Percentiles rank a stretch among this genome's conserved stretches.
Evolutionary conservation across 2,888 invertebrate genomes (phyloP).

Genomic region (Exephanes ischioxanthus): DNA sequence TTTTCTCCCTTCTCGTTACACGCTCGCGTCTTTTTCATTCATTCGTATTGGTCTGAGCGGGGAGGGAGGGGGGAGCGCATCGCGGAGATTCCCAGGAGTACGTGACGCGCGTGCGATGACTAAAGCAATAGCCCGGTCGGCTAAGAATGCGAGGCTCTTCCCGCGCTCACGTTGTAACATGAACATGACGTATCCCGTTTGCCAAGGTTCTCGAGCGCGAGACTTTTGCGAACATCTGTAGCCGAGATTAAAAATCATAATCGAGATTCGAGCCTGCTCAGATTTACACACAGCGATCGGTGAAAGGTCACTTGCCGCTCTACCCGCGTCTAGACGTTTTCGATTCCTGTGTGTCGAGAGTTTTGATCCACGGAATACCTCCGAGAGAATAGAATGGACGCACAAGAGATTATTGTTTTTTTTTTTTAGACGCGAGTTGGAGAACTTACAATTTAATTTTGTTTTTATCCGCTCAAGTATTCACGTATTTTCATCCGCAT

Average conservation of each 20-base stretch:
- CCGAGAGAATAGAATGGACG: background rate
- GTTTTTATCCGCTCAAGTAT: background rate
- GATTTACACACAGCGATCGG: constrained; percentile 2
- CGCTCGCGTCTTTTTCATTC: constrained; percentile 42
- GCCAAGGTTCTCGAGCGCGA: constrained; percentile 30
- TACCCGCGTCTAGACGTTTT: background rate
- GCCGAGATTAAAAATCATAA: constrained; percentile 20
- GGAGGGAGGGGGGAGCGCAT: constrained; percentile 16
- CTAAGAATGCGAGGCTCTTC: constrained; percentile 54
- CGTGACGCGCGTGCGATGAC: constrained; percentile 67
- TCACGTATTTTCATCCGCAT: background rate
- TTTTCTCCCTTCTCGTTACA: constrained; percentile 9
- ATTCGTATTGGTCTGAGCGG: constrained; percentile 7
- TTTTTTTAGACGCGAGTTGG: background rate
- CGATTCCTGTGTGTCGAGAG: background rate
- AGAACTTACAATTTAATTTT: background rate
- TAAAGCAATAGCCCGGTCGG: constrained; percentile 57
- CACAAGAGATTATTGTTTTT: background rate
- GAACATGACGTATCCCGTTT: constrained; percentile 48
- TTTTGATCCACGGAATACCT: background rate
- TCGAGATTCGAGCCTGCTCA: background rate
- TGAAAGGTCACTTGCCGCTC: constrained; percentile 9
- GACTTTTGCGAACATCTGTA: constrained; percentile 28
- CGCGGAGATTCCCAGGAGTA: constrained; percentile 56
- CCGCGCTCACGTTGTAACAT: constrained; percentile 28